Evolutionary conservation across 1,140 invertebrate species (phyloP), one percentile per base, ranked within the genome.

Genomic region (Akabosia matsudoensis): DNA sequence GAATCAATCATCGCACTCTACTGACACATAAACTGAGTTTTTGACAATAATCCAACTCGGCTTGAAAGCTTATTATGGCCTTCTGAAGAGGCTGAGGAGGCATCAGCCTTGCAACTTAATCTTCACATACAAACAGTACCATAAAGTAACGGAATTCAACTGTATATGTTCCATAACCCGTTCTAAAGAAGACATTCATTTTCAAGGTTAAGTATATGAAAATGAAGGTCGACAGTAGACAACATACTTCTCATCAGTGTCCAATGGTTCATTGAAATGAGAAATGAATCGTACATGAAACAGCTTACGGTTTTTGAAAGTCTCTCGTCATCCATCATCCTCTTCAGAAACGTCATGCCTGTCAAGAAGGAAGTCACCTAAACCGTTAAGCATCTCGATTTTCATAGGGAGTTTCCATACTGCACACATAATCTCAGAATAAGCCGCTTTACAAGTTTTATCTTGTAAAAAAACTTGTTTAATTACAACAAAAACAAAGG

Each of bases 211-310:
- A n/a, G n/a, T n/a, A n/a, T n/a, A n/a, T n/a, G n/a, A n/a, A n/a
- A n/a, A n/a, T n/a, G n/a, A n/a, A n/a, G n/a, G n/a, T n/a, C n/a
- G n/a, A n/a, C n/a, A n/a, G n/a, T n/a, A n/a, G n/a, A n/a, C n/a
- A n/a, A n/a, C n/a, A n/a, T n/a, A n/a, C n/a, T n/a, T n/a, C n/a
- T n/a, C n/a, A n/a, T n/a, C n/a, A n/a, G n/a, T n/a, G n/a, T n/a
- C n/a, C n/a, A n/a, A n/a, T n/a, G n/a, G n/a, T n/a, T n/a, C n/a
- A n/a, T n/a, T n/a, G n/a, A n/a, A n/a, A n/a, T n/a, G n/a, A n/a
- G n/a, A n/a, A n/a, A n/a, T n/a, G n/a, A n/a, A n/a, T n/a, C n/a
- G 54, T 56, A 56, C 54, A 13, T 56, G 54, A 56, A 56, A 56
- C 7, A 45, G 37, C 18, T 56, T 7, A n/a, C 7, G n/a, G 14